These are phyloP conservation scores for Hiodon alosoides DNA, from an alignment of 2,113 vertebrate species.

Conservation along the genomic window DNA sequence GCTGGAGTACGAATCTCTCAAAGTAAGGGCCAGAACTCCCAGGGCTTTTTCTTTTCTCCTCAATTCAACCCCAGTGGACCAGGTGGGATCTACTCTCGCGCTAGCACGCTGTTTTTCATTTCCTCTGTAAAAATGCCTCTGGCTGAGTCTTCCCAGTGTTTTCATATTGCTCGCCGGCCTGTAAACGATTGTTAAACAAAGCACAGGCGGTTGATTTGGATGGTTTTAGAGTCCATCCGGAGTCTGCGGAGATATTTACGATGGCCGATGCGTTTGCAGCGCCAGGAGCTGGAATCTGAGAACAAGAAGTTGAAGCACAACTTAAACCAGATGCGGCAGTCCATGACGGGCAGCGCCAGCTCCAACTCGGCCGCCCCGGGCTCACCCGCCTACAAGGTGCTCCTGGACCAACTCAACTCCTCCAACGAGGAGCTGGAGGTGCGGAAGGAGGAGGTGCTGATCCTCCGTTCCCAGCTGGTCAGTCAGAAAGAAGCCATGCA, in stretches of 20 bases:
- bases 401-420: slow-evolving; percentile 83
- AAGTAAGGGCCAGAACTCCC: slow-evolving; percentile 62
- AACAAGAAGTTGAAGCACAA: slow-evolving; percentile 93
- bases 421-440: slow-evolving; percentile 88
- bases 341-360: slow-evolving; percentile 67
- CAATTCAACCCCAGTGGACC: background rate
- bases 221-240: background rate
- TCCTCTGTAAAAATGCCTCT: background rate
- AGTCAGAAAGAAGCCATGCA: slow-evolving; percentile 87
- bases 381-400: slow-evolving; percentile 73
- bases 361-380: slow-evolving; percentile 70
- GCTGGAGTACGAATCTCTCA: slow-evolving; percentile 87
- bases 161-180: background rate
- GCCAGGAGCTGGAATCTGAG: slow-evolving; percentile 88
- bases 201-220: background rate
- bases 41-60: background rate
- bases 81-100: background rate
- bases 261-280: slow-evolving; percentile 50
- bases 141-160: background rate
- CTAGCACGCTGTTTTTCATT: background rate
- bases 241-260: background rate
- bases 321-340: slow-evolving; percentile 78
- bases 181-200: slow-evolving; percentile 4
- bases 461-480: slow-evolving; percentile 86
- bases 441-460: slow-evolving; percentile 92